Evolutionary conservation across 2,888 invertebrate species (phyloP), one percentile per base, ranked within the genome.

Genomic region (Eupithecia exiguata): DNA sequence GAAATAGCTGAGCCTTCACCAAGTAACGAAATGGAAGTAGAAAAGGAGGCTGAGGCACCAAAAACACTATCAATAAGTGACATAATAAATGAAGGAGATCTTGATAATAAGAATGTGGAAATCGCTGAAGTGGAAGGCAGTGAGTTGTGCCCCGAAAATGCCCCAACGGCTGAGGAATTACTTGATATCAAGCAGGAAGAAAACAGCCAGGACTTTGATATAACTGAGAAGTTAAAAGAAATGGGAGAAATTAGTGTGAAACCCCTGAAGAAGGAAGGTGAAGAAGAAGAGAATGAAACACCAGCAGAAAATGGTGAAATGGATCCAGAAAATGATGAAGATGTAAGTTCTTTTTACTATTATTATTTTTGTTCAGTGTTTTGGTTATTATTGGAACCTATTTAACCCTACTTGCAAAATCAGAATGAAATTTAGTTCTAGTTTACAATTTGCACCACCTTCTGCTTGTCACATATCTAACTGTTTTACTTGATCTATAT

Each of bases 141-240:
- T 85, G 95, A 94, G 63, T 78, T 94, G 65, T 94, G 94, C 85
- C 84, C 92, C 38, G 94, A 92, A 7, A 94, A 93, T 46, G 25
- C 70, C 21, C 68, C 69, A 81, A 85, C 88, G 65, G 86, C 90
- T 49, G 93, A 92, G 58, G 94, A 94, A 9, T 80, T 93, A 68
- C 82, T 94, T 77, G 89, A 88, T 74, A 87, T 93, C n/a, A 91
- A 92, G 81, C 88, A 91, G 77, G 93, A 93, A 67, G 93, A 93
- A 40, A 89, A 83, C 66, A 93, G 91, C 79, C 90, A 93, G 73
- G 96, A 96, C 81, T 95, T 95, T 85, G 95, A 96, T 84, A 95
- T 96, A 63, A 95, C 95, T 69, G 95, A 96, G 79, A 96, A 96
- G 84, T 86, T 96, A 67, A 95, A 95, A 84, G 96, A 96, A 88